phyloP scores from a whole-genome alignment of 1,140 invertebrate genomes.

The Drosophila jambulina region DNA sequence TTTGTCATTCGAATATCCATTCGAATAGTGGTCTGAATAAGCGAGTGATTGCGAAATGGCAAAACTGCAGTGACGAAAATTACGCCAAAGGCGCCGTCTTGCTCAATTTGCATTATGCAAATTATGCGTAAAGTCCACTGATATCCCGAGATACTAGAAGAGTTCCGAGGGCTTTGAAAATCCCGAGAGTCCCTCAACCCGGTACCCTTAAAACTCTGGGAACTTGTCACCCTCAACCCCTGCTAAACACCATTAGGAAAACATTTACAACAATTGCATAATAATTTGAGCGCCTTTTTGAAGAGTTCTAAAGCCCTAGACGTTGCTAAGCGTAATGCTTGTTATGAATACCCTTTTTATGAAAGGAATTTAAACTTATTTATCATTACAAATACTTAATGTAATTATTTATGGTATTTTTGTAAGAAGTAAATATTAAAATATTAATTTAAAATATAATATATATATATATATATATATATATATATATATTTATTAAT shows the following conservation, averaged over 20 bases:
- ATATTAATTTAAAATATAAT: too few species aligned
- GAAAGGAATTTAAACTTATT: neutral
- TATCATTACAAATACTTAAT: neutral
- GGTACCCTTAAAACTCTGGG: too few species aligned
- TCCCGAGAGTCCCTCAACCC: neutral
- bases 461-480: too few species aligned
- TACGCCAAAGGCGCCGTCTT: conserved; percentile 23
- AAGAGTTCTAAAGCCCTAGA: neutral
- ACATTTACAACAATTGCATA: conserved; percentile 13
- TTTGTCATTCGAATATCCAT: neutral
- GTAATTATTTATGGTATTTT: neutral
- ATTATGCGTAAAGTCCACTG: conserved; percentile 36
- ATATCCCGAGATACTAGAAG: neutral
- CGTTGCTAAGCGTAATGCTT: neutral
- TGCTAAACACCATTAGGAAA: neutral
- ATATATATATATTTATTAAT: too few species aligned
- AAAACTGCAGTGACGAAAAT: conserved; percentile 13
- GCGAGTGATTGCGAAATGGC: conserved; percentile 20
- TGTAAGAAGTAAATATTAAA: neutral
- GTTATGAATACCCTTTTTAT: neutral
- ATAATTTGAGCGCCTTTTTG: neutral
- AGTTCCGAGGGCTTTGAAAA: neutral
- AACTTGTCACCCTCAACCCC: neutral
- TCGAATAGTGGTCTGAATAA: conserved; percentile 14
- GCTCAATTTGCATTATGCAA: conserved; percentile 55